phyloP scores from a whole-genome alignment of 2,113 vertebrate species.

The Orientallactaga bullata region DNA sequence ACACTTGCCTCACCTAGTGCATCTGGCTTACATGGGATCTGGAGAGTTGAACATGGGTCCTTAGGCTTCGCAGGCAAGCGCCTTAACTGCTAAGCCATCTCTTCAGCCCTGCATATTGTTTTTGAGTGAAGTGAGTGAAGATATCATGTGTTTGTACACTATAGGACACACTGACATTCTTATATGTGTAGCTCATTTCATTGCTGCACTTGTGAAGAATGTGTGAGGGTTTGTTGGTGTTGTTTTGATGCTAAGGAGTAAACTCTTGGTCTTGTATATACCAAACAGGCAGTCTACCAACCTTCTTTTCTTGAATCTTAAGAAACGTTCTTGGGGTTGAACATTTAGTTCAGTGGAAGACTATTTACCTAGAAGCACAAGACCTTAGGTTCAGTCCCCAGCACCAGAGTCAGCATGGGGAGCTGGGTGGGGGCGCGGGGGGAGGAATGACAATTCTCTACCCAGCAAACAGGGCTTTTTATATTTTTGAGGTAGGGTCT shows the following conservation, averaged over 20 bases:
- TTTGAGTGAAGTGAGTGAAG: background rate
- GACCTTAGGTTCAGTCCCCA: too few relatives aligned
- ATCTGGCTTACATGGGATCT: too few relatives aligned
- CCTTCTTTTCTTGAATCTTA: background rate
- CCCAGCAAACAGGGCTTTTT: background rate
- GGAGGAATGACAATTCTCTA: conserved; percentile 7
- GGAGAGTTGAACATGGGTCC: too few relatives aligned
- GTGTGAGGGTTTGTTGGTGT: background rate
- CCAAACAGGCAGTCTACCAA: background rate
- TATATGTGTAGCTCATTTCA: background rate
- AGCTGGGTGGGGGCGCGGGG: too few relatives aligned
- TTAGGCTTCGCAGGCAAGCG: too few relatives aligned
- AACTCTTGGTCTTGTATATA: background rate
- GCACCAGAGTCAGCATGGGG: too few relatives aligned
- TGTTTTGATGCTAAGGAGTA: background rate
- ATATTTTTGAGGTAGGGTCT: too few relatives aligned
- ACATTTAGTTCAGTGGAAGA: too few relatives aligned
- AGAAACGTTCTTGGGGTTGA: background rate
- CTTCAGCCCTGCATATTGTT: too few relatives aligned
- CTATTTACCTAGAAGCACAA: too few relatives aligned
- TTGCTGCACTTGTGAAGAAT: background rate
- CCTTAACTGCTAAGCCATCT: too few relatives aligned
- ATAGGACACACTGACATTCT: background rate
- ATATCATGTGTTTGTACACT: background rate
- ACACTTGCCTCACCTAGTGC: too few relatives aligned